Conservation (phyloP, 2,113 vertebrate species). For the Antechinus stuartii region DNA sequence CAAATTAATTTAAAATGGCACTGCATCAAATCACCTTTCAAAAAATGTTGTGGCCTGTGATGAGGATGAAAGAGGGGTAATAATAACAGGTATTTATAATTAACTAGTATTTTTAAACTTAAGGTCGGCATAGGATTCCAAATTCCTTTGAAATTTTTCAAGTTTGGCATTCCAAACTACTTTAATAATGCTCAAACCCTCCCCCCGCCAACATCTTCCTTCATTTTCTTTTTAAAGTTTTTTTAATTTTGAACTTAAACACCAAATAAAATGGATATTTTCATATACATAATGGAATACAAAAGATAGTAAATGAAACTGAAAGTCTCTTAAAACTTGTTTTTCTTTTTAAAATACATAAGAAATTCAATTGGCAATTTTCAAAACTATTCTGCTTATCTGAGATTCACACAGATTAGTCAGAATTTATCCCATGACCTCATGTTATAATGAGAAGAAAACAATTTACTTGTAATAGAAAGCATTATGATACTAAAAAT, state of each 20-base stretch:
- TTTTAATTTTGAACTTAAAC: not conserved
- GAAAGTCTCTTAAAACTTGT: not conserved
- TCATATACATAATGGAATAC: not conserved
- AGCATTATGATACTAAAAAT: not conserved
- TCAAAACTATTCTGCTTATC: not conserved
- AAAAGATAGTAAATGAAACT: not conserved
- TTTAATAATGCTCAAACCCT: not conserved
- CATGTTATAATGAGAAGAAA: not conserved
- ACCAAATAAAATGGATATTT: not conserved
- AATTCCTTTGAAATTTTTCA: not conserved
- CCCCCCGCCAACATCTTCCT: not conserved
- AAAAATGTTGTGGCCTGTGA: too few species aligned
- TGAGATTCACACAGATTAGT: not conserved
- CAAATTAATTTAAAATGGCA: too few species aligned
- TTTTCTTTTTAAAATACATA: not conserved
- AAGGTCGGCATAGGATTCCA: not conserved
- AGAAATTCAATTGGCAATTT: not conserved
- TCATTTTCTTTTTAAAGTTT: not conserved
- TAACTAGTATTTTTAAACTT: too few species aligned
- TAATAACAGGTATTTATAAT: too few species aligned
- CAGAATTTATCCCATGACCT: not conserved
- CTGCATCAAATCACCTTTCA: too few species aligned
- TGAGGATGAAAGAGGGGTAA: too few species aligned
- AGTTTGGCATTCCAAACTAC: not conserved
- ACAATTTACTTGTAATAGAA: not conserved